Base-by-base conservation (phyloP, 2,888 invertebrate genomes). In the Tipula confusa region DNA sequence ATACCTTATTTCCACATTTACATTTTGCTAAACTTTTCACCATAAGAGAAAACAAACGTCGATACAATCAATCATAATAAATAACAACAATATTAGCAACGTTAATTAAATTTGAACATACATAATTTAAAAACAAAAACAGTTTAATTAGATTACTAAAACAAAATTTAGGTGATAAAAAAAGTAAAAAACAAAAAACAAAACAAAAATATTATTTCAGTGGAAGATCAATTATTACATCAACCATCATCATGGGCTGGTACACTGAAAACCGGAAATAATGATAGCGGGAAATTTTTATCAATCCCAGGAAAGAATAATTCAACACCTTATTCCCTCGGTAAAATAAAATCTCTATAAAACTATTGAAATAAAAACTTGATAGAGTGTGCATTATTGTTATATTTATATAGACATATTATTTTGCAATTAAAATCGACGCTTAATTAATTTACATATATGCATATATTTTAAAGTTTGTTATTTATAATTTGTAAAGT, bases 261-360 rank as follows among this genome's bases (percentile, higher is more conserved):
- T 82, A 29, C 83, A 48, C n/a, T 48, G 29, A 83, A 83, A 83
- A 29, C 29, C 24, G 48, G 84, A 38, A 84, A 87, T 86, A 86
- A 87, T 86, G 86, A 87, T 85, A 87, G 86, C 86, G 88, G 89
- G 85, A 88, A 88, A 85, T 89, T 89, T 86, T 86, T 89, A 86
- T 87, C 88, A 84, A 89, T 89, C 84, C 89, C 89, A 85, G 89
- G 89, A 86, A 87, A 88, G 84, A 86, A 86, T 85, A 88, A 87
- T 86, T 83, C 86, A 86, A 85, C 80, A 80, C 31, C 80, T 31
- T 80, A 29, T 29, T 80, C 80, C 80, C 80, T 80, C 29, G 80
- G 80, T 80, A 80, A 80, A 29, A 80, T 29, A 80, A 80, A 80
- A n/a, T 15, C 80, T 15, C 31, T 29, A 80, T 29, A 80, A 64